Conservation (phyloP, 2,113 vertebrate species). For the Speoplatyrhinus poulsoni region DNA sequence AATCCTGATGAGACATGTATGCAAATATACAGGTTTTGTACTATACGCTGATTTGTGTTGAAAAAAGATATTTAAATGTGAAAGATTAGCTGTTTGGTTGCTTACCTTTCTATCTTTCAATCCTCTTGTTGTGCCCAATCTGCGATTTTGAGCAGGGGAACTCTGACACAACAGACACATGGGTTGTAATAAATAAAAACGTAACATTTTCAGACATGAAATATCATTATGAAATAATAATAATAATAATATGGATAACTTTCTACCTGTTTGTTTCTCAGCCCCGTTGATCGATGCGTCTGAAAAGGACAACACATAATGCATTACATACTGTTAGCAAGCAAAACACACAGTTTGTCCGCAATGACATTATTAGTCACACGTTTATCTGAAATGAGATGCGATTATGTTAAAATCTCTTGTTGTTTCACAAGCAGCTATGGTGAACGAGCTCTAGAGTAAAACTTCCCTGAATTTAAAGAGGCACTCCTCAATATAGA, state of each 20-base stretch:
- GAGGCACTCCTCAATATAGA: too few relatives aligned
- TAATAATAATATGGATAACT: not conserved
- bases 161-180: slow-evolving; percentile 37
- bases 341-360: too few relatives aligned
- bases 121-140: slow-evolving; percentile 71
- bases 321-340: not conserved
- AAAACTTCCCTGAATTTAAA: not conserved
- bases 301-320: slow-evolving; percentile 24
- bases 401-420: too few relatives aligned
- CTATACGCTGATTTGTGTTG: not conserved
- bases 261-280: slow-evolving; percentile 44
- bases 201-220: not conserved
- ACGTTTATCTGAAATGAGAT: too few relatives aligned
- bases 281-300: slow-evolving; percentile 32
- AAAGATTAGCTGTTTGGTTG: not conserved
- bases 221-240: not conserved
- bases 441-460: too few relatives aligned
- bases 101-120: slow-evolving; percentile 63
- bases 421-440: too few relatives aligned
- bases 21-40: not conserved
- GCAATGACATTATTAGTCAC: too few relatives aligned
- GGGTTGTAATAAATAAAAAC: too few relatives aligned
- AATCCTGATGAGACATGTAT: slow-evolving; percentile 44
- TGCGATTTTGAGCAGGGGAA: slow-evolving; percentile 61
- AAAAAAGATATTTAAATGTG: not conserved